Evolutionary conservation across 2,888 invertebrate species (phyloP).

Genomic region (Amiota mariae): DNA sequence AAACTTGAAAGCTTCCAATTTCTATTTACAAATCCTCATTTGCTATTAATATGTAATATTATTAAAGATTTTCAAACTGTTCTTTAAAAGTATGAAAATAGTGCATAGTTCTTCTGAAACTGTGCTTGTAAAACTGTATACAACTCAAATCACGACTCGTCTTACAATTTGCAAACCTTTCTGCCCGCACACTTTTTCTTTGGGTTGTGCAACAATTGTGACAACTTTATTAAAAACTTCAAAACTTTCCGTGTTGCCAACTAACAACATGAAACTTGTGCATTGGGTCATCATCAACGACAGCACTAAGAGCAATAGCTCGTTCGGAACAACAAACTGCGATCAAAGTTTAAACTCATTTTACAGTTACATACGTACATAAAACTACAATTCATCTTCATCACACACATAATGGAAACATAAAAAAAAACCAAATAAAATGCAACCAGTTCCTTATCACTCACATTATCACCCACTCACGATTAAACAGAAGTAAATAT

Average conservation of each 20-base stretch:
- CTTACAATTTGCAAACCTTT: not conserved
- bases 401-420: slow-evolving; percentile 35
- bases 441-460: not conserved
- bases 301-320: slow-evolving; percentile 15
- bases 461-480: not conserved
- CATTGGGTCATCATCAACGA: slow-evolving; percentile 12
- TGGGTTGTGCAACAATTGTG: slow-evolving; percentile 49
- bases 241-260: slow-evolving; percentile 28
- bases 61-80: no score
- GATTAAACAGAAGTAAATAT: not conserved
- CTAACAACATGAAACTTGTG: slow-evolving; percentile 1
- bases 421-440: slow-evolving; percentile 24
- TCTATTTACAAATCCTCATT: no score
- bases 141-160: not conserved
- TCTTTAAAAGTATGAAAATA: no score
- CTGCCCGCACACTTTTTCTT: slow-evolving; percentile 26
- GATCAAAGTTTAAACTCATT: slow-evolving; percentile 56
- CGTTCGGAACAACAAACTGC: slow-evolving; percentile 11
- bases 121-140: not conserved
- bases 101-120: no score
- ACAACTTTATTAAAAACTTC: slow-evolving; percentile 56
- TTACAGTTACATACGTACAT: slow-evolving; percentile 11
- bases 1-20: no score
- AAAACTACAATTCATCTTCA: slow-evolving; percentile 62
- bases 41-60: no score